phyloP scores from a whole-genome alignment of 1,140 invertebrate species.

The Calosoma granatense region DNA sequence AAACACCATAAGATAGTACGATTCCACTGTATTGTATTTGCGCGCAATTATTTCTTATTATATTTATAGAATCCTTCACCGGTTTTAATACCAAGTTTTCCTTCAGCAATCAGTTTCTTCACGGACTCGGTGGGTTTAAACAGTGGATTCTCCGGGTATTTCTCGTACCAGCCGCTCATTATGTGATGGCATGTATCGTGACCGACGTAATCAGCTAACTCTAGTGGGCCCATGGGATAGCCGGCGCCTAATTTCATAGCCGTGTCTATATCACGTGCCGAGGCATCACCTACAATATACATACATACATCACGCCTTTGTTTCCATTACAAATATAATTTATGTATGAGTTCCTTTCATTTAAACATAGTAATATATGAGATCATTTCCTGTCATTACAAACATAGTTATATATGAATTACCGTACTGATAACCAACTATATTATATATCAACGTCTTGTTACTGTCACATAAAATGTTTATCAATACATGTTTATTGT shows the following conservation, averaged over 20 bases:
- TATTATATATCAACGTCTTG: too few relatives aligned
- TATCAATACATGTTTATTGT: too few relatives aligned
- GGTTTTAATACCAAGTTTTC: slow-evolving; percentile 72
- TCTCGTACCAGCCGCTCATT: slow-evolving; percentile 64
- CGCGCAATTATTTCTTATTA: too few relatives aligned
- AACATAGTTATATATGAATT: too few relatives aligned
- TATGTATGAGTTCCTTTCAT: too few relatives aligned
- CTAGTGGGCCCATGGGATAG: slow-evolving; percentile 78
- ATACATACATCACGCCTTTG: slow-evolving; percentile 3
- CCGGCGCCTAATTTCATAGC: slow-evolving; percentile 81
- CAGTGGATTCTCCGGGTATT: slow-evolving; percentile 64
- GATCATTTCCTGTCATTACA: too few relatives aligned
- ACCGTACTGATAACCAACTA: too few relatives aligned
- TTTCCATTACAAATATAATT: too few relatives aligned
- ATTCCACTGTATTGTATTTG: too few relatives aligned
- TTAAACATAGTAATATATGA: too few relatives aligned
- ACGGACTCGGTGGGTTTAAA: slow-evolving; percentile 57
- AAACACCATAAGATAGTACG: too few relatives aligned
- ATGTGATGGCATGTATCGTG: slow-evolving; percentile 57
- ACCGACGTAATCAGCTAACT: slow-evolving; percentile 71
- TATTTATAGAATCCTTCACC: slow-evolving; percentile 86
- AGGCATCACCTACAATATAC: slow-evolving; percentile 49
- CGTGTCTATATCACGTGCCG: slow-evolving; percentile 64
- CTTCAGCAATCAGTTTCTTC: slow-evolving; percentile 64
- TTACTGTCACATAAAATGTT: too few relatives aligned